These are phyloP conservation scores for Acanthochromis polyacanthus DNA, from an alignment of 2,113 vertebrate species.

Conservation along the genomic window DNA sequence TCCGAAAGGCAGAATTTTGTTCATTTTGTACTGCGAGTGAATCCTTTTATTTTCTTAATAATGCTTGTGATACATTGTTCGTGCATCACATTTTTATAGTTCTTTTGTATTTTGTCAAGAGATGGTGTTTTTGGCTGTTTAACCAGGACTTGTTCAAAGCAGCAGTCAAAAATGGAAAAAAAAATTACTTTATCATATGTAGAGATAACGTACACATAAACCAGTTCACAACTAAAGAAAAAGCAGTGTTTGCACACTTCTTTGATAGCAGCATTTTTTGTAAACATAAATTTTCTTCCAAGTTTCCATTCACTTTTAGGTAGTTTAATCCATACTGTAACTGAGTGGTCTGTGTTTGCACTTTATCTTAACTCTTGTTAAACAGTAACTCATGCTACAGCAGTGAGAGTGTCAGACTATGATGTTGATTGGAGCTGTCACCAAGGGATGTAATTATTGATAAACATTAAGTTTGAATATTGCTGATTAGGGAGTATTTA, in stretches of 20 bases:
- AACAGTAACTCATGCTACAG: slow-evolving; percentile 58
- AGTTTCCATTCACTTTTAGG: background rate
- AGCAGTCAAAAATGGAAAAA: background rate
- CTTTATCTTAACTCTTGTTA: slow-evolving; percentile 62
- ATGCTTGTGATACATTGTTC: background rate
- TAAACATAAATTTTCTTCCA: background rate
- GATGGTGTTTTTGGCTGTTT: background rate
- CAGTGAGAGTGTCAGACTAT: background rate
- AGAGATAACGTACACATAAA: background rate
- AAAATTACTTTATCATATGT: background rate
- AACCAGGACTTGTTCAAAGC: background rate
- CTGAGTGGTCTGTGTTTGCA: slow-evolving; percentile 15
- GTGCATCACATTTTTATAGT: slow-evolving; percentile 8
- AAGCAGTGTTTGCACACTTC: background rate
- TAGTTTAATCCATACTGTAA: slow-evolving; percentile 7
- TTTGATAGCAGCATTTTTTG: background rate
- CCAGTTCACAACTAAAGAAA: background rate
- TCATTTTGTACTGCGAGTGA: slow-evolving; percentile 1
- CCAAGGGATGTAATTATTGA: slow-evolving; percentile 38
- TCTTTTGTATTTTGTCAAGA: slow-evolving; percentile 22
- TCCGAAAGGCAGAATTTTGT: background rate
- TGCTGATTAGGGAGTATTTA: slow-evolving; percentile 45
- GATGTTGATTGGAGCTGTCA: background rate
- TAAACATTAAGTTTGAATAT: slow-evolving; percentile 45
- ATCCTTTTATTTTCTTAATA: slow-evolving; percentile 1